These are phyloP conservation scores for Cuculus canorus DNA, from an alignment of 2,797 vertebrate species.

Conservation along the genomic window DNA sequence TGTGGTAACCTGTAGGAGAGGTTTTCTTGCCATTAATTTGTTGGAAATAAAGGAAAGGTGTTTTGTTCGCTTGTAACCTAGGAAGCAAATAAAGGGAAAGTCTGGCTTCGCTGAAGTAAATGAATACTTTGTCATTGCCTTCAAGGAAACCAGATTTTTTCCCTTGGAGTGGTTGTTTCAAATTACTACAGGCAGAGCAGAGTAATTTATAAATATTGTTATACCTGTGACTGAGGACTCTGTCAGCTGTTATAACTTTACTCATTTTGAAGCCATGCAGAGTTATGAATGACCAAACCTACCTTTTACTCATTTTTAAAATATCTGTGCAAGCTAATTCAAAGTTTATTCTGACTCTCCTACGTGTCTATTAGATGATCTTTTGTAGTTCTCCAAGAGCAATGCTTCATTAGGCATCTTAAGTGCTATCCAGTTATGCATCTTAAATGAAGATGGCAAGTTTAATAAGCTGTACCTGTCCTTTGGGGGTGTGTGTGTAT, in stretches of 20 bases:
- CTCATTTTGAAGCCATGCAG: background rate
- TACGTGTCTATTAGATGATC: background rate
- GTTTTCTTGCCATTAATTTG: background rate
- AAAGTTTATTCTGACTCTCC: background rate
- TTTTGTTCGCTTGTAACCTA: background rate
- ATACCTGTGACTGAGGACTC: background rate
- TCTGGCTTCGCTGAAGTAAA: background rate
- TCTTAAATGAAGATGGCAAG: background rate
- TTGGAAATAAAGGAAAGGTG: background rate
- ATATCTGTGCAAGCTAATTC: background rate
- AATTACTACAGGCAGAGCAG: background rate
- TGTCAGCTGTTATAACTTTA: background rate
- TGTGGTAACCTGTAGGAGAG: background rate
- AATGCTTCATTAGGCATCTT: background rate
- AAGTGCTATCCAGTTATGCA: background rate
- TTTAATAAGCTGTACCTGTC: background rate
- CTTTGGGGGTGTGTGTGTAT: background rate
- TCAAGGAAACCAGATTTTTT: background rate
- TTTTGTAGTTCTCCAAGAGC: background rate
- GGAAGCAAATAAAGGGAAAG: background rate
- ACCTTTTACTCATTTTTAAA: background rate
- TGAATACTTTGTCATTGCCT: background rate
- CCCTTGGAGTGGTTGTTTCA: background rate
- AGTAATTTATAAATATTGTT: background rate
- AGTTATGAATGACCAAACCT: background rate